Base-by-base conservation (phyloP, 2,113 vertebrate genomes). In the Pycnonotus jocosus region DNA sequence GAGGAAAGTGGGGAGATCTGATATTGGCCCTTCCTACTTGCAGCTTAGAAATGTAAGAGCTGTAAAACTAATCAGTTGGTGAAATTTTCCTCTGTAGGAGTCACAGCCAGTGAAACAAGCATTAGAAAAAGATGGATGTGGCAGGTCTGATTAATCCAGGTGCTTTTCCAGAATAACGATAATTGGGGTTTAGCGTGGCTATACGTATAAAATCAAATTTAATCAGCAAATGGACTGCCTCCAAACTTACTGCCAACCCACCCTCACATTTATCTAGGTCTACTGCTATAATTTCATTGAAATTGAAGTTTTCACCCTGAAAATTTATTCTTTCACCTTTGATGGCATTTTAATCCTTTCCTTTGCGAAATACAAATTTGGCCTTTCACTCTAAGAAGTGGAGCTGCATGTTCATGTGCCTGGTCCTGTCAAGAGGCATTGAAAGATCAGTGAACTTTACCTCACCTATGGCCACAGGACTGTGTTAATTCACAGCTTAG, bases 151-250 rank as follows among this genome's bases (percentile, higher is more conserved):
- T 96, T 94, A 96, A 97, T 97, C 94, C 86, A 94, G 84, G 66
- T 77, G 92, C 89, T 96, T 86, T 96, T 62, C 91, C 72, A 97
- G 97, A 98, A 92, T 95, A 97, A 97, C 30, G 79, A 95, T 96
- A 97, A 97, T 96, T 92, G 90, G 64, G 60, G 50, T 69, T 95
- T 92, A 85, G 87, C 76, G 28, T 81, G 61, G 58, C 96, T 97
- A 93, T 92, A 96, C 2, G 54, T 94, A 93, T 92, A 97, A 97
- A 96, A 97, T 96, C 66, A 90, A 95, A 97, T 97, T 95, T 96
- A 97, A 98, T 98, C 88, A 89, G 96, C 82, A 97, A 97, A 97
- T 97, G 92, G 81, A 90, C 94, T 97, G 95, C 86, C 88, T 97
- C 91, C 89, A 86, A 97, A 97, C 96, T 97, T 82, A 97, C 95